Evolutionary conservation across 1,140 invertebrate genomes (phyloP), one percentile per base, ranked within the genome.

Genomic region (Hirudo medicinalis): DNA sequence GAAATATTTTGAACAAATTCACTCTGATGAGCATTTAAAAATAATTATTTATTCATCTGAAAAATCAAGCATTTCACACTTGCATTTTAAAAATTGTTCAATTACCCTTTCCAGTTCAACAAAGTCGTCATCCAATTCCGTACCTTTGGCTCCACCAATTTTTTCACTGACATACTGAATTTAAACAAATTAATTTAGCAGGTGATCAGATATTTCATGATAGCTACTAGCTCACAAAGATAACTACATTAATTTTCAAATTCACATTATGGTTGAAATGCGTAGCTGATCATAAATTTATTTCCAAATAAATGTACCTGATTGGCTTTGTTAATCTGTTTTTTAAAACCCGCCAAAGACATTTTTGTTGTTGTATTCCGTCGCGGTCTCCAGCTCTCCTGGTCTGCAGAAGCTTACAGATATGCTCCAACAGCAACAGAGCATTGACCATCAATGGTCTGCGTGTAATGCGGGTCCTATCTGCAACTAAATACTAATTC

Each of bases 81-180:
- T 2, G 0, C 3, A 17, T 49, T 49, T 49, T 49, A 11, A 11
- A 63, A 63, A 63, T 11, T 63, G 8, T 27, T 20, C 57, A 83
- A 86, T 87, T 87, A 97, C 94, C 86, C 91, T 90, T 87, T 99
- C 97, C 94, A 99, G 98, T 81, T 98, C 94, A 83, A 92, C 86
- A 80, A 97, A 99, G 78, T 98, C 95, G 82, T 97, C 89, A 84
- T 98, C 95, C 75, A 99, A 87, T 85, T 99, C 97, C 75, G 97
- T 99, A 78, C 96, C 94, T 85, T 99, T 96, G 66, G 94, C 96
- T 80, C 95, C 94, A 54, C 96, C 97, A 88, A 99, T 97, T 84
- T 99, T 98, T 86, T 99, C 96, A 79, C 92, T 97, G 86, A 99
- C 89, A 87, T 97, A 98, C 94, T 99, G 86, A 73, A 89, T 89